A percentile compares a stretch with the other conserved stretches of the same genome.
Conservation (phyloP, 2,113 vertebrate species). For the Apistogramma diplotaenia region DNA sequence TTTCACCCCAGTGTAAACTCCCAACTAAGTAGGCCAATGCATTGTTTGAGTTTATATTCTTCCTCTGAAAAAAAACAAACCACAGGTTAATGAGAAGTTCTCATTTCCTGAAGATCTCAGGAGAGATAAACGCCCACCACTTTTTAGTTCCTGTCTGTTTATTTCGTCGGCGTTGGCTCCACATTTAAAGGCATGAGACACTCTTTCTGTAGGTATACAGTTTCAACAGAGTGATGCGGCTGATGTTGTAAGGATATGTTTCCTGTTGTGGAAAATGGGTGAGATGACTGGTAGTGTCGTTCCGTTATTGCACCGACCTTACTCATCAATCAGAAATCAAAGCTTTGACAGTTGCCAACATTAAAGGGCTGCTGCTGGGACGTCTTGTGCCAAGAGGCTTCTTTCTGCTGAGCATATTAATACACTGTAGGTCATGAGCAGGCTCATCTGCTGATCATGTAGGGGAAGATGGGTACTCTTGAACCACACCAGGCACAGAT, state of each 20-base stretch:
- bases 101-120: background rate
- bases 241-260: conserved; percentile 2
- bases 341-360: conserved; percentile 59
- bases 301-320: conserved; percentile 59
- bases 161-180: background rate
- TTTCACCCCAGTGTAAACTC: background rate
- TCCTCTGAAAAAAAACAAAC: background rate
- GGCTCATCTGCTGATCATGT: conserved; percentile 52
- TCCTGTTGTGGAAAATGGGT: conserved; percentile 44
- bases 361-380: conserved; percentile 63
- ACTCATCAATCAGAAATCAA: conserved; percentile 73
- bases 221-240: background rate
- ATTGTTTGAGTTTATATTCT: background rate
- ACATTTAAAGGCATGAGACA: background rate
- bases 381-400: conserved; percentile 58
- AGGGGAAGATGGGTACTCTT: conserved; percentile 28
- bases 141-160: background rate
- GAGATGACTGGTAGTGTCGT: conserved; percentile 43
- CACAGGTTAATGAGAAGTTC: background rate
- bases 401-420: conserved; percentile 67
- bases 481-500: conserved; percentile 23
- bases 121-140: background rate
- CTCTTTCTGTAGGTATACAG: background rate
- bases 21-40: background rate
- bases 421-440: conserved; percentile 51